phyloP scores from a whole-genome alignment of 2,797 vertebrate species.

The Neosilurus mollespiculum region DNA sequence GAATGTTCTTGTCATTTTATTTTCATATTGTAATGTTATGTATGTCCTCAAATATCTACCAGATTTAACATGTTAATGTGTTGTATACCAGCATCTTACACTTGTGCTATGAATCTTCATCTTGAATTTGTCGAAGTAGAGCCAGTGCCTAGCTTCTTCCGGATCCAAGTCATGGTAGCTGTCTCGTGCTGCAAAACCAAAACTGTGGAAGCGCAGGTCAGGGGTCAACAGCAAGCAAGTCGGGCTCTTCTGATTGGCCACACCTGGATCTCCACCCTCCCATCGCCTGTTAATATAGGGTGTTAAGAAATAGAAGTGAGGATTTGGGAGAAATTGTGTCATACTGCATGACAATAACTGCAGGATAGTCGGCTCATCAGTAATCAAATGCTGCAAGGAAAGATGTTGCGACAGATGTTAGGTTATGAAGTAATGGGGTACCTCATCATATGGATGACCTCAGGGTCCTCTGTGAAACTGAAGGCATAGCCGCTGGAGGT shows the following conservation, averaged over 20 bases:
- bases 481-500: conserved; percentile 95
- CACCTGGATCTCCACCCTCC: conserved; percentile 93
- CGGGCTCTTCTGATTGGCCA: conserved; percentile 96
- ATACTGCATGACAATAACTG: background rate
- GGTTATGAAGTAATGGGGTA: conserved; percentile 54
- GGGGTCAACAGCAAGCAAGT: conserved; percentile 91
- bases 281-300: conserved; percentile 78
- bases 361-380: background rate
- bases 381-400: background rate
- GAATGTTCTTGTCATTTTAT: background rate
- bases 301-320: background rate
- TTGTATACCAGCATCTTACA: conserved; percentile 64
- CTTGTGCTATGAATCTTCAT: conserved; percentile 96
- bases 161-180: conserved; percentile 94
- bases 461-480: conserved; percentile 89
- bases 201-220: conserved; percentile 89
- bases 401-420: background rate
- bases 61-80: background rate
- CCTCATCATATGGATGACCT: conserved; percentile 98
- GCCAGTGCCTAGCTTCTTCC: conserved; percentile 88
- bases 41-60: background rate
- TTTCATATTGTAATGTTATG: background rate
- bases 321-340: background rate
- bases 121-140: conserved; percentile 98
- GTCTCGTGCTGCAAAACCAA: conserved; percentile 90